Conservation (phyloP, 2,888 invertebrate species). For the Drosophila austrosaltans region DNA sequence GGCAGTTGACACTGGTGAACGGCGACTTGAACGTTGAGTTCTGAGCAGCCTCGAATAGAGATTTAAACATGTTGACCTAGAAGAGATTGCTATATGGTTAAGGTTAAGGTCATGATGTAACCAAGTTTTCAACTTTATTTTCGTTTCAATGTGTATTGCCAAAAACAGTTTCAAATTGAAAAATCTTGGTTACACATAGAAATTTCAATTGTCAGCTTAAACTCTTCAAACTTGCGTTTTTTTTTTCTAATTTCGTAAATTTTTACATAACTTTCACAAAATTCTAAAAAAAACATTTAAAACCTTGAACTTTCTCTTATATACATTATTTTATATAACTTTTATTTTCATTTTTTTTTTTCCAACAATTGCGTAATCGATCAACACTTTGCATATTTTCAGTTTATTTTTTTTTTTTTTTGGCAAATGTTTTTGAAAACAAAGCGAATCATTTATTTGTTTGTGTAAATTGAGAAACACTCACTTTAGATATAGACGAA, state of each 20-base stretch:
- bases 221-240: background rate
- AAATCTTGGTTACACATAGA: background rate
- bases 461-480: conserved; percentile 32
- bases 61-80: conserved; percentile 84
- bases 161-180: background rate
- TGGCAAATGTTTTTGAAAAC: conserved; percentile 39
- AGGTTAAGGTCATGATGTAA: conserved; percentile 68
- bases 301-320: conserved; percentile 46
- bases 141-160: background rate
- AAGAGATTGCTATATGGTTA: conserved; percentile 33
- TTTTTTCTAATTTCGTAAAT: background rate
- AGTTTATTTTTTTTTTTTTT: conserved; percentile 6
- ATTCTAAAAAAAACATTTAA: background rate
- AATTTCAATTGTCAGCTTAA: background rate
- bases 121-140: conserved; percentile 1
- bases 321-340: conserved; percentile 65
- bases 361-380: conserved; percentile 59
- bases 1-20: conserved; percentile 86
- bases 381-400: conserved; percentile 12
- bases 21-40: conserved; percentile 87
- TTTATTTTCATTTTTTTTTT: conserved; percentile 43
- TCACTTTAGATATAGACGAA: conserved; percentile 59
- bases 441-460: conserved; percentile 3
- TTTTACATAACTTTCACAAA: conserved; percentile 1
- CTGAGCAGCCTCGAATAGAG: conserved; percentile 86